Evolutionary conservation across 2,797 vertebrate species (phyloP).

Genomic region (Eremophila alpestris): DNA sequence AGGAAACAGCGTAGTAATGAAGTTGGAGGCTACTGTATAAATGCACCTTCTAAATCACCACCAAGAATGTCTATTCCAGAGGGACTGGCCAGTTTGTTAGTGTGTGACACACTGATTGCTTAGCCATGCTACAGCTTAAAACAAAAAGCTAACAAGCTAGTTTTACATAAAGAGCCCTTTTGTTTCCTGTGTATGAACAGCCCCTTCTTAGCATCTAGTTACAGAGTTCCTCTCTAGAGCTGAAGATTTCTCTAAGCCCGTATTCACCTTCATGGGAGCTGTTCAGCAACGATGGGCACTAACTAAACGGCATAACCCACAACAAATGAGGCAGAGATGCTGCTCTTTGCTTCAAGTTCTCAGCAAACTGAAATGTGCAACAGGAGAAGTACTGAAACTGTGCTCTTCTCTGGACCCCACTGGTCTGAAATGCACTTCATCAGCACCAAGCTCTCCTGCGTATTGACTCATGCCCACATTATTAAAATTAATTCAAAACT

Average conservation of each 20-base stretch:
- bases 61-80: background rate
- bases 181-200: background rate
- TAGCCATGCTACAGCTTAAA: conserved; percentile 26
- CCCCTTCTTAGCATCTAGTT: conserved; percentile 21
- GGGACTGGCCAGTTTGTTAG: conserved; percentile 26
- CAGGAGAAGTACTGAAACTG: background rate
- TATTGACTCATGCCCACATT: background rate
- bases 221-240: background rate
- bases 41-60: conserved; percentile 54
- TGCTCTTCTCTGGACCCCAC: fast-evolving
- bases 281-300: background rate
- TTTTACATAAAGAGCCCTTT: conserved; percentile 18
- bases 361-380: background rate
- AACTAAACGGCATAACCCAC: conserved; percentile 32
- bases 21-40: conserved; percentile 53
- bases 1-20: conserved; percentile 57
- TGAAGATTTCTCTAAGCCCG: background rate
- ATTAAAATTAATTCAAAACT: background rate
- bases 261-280: conserved; percentile 26
- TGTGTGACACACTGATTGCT: conserved; percentile 3
- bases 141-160: conserved; percentile 64
- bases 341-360: background rate
- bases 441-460: background rate
- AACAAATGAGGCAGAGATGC: conserved; percentile 43
- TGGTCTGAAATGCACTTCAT: background rate